Base-by-base conservation (phyloP, 2,113 vertebrate genomes). In the Sakesphorus luctuosus region DNA sequence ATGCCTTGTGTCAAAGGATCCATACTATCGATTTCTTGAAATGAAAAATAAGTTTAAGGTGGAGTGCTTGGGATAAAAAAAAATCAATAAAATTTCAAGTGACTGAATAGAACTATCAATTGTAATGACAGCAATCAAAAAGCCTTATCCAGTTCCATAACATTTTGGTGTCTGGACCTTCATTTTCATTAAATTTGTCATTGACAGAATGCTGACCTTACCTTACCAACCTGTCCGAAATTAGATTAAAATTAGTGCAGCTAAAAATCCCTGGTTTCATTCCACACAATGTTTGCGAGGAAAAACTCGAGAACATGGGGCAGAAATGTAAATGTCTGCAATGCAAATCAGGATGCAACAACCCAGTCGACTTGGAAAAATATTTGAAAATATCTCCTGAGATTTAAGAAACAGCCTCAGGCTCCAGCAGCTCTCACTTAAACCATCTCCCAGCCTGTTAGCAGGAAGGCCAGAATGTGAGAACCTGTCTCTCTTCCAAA, bases 31-130 rank as follows among this genome's bases (percentile, higher is more conserved):
- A 97, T 97, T 95, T 75, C 90, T 80, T 84, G 88, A 95, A 95
- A 95, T 94, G 97, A 97, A 97, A 97, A 96, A 96, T 97, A 96
- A 96, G 94, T 97, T 97, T 91, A 95, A 96, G 93, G 89, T 92
- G 84, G 91, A 96, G 79, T 86, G 78, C 91, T 73, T 91, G 59
- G 43, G 44, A 59, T 52, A 82, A 89, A 92, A 88, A 92, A 77
- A 94, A 94, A 95, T 97, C 97, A 87, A 97, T 97, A 89, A 91
- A 90, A 93, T 97, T 96, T 94, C 92, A 95, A 96, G 94, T 96
- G 96, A 96, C 95, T 97, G 96, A 96, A 96, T 96, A 93, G 91
- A 97, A 96, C 94, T 92, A 97, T 97, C 95, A 96, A 94, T 97
- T 97, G 93, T 88, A 94, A 95, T 94, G 97, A 87, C 94, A 96